phyloP scores from a whole-genome alignment of 2,797 vertebrate genomes.

The Oreortyx pictus region DNA sequence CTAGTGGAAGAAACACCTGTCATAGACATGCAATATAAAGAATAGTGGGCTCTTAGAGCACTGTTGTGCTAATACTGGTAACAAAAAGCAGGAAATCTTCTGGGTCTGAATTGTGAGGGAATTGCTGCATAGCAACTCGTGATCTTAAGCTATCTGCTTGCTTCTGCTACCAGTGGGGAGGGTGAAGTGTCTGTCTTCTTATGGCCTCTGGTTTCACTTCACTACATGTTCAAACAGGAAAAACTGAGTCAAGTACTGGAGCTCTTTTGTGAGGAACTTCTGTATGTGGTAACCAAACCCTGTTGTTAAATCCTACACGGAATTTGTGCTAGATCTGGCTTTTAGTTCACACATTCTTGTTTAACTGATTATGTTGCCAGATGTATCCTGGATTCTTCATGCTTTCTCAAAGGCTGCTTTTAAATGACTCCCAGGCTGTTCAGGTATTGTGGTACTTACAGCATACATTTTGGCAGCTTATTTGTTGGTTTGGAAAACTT shows the following conservation, averaged over 20 bases:
- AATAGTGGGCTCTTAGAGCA: background rate
- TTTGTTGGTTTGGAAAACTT: background rate
- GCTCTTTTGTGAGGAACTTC: background rate
- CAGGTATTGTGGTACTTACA: background rate
- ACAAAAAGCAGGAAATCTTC: background rate
- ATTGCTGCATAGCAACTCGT: background rate
- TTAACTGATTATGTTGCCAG: background rate
- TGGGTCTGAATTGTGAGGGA: background rate
- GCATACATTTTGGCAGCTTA: background rate
- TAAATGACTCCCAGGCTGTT: background rate
- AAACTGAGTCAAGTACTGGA: background rate
- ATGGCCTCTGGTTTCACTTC: background rate
- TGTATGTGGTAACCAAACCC: background rate
- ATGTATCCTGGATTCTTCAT: background rate
- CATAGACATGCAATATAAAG: background rate
- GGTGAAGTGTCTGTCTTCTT: background rate
- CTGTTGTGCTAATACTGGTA: background rate
- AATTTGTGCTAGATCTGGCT: background rate
- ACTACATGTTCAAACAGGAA: background rate
- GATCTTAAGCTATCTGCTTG: background rate
- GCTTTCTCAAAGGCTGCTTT: background rate
- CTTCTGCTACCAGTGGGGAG: background rate
- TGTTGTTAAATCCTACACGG: fast-evolving
- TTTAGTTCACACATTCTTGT: background rate
- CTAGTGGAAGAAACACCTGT: background rate